A percentile compares a stretch with the other conserved stretches of the same genome.
Evolutionary conservation across 2,113 vertebrate genomes (phyloP).

Genomic region (Hassar affinis): DNA sequence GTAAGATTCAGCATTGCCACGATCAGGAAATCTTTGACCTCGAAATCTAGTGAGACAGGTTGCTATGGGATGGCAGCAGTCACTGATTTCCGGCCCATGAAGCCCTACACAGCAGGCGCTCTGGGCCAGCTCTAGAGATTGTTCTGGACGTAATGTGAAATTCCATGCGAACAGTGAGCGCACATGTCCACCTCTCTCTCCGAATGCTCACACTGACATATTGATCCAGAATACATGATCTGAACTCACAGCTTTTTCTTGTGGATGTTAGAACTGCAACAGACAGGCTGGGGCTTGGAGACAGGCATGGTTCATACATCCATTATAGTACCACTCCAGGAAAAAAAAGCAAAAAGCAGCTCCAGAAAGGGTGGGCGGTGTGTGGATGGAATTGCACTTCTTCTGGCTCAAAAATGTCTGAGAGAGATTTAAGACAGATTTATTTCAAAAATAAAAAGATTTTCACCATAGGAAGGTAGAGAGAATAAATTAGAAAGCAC

Average conservation of each 20-base stretch:
- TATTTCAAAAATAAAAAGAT: constrained; percentile 20
- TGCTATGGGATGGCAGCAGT: constrained; percentile 44
- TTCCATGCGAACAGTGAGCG: constrained; percentile 61
- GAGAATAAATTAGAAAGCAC: constrained; percentile 62
- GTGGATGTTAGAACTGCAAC: constrained; percentile 71
- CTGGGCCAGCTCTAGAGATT: constrained; percentile 54
- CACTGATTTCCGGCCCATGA: constrained; percentile 61
- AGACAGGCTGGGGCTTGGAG: constrained; percentile 53
- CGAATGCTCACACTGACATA: constrained; percentile 53
- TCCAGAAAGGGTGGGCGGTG: constrained; percentile 66
- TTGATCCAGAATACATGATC: constrained; percentile 56
- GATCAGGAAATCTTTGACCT: constrained; percentile 52
- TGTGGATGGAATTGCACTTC: constrained; percentile 66
- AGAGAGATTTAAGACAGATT: constrained; percentile 30
- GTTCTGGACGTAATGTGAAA: constrained; percentile 59
- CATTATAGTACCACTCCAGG: constrained; percentile 80
- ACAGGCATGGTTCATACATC: constrained; percentile 70
- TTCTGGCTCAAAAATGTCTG: constrained; percentile 70
- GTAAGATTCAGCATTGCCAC: constrained; percentile 43
- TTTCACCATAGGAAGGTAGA: constrained; percentile 32
- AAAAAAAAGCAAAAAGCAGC: constrained; percentile 73
- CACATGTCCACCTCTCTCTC: constrained; percentile 60
- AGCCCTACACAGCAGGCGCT: constrained; percentile 75
- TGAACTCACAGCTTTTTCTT: constrained; percentile 78
- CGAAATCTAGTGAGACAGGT: constrained; percentile 47